These are phyloP conservation scores for Pyrgus malvae DNA, from an alignment of 2,888 invertebrate species.

Conservation along the genomic window DNA sequence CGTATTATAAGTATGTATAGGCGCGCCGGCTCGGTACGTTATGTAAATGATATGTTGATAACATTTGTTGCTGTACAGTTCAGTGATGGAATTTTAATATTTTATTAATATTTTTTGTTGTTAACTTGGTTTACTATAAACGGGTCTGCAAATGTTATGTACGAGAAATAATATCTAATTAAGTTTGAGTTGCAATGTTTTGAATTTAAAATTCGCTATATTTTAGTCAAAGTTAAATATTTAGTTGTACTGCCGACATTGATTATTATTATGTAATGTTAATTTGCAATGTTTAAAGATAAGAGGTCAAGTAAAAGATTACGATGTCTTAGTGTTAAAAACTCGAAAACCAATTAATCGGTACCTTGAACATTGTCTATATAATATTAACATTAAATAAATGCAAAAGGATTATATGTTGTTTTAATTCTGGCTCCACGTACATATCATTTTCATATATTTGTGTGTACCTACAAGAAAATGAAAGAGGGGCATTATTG, in stretches of 20 bases:
- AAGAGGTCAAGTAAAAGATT: slow-evolving; percentile 70
- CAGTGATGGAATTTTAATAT: slow-evolving; percentile 69
- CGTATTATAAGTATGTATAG: slow-evolving; percentile 71
- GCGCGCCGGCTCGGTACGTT: slow-evolving; percentile 44
- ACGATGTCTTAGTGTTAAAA: slow-evolving; percentile 77
- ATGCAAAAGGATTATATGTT: slow-evolving; percentile 57
- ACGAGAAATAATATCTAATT: slow-evolving; percentile 68
- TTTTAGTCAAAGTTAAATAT: slow-evolving; percentile 76
- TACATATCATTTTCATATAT: neutral
- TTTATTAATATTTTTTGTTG: slow-evolving; percentile 64
- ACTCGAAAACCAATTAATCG: slow-evolving; percentile 80
- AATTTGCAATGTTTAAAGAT: slow-evolving; percentile 76
- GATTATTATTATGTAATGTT: slow-evolving; percentile 71
- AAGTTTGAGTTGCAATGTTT: slow-evolving; percentile 69
- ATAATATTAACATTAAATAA: slow-evolving; percentile 82
- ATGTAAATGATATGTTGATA: slow-evolving; percentile 52
- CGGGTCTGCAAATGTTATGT: slow-evolving; percentile 77
- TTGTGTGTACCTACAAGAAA: neutral
- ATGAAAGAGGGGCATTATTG: neutral
- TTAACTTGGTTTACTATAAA: slow-evolving; percentile 77
- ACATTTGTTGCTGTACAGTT: slow-evolving; percentile 64
- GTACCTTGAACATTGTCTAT: slow-evolving; percentile 82
- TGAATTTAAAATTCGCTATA: slow-evolving; percentile 76
- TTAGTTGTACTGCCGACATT: slow-evolving; percentile 68
- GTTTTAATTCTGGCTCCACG: slow-evolving; percentile 30